These are phyloP conservation scores for Eristalinus sepulchralis DNA, from an alignment of 2,888 invertebrate genomes.

Conservation along the genomic window DNA sequence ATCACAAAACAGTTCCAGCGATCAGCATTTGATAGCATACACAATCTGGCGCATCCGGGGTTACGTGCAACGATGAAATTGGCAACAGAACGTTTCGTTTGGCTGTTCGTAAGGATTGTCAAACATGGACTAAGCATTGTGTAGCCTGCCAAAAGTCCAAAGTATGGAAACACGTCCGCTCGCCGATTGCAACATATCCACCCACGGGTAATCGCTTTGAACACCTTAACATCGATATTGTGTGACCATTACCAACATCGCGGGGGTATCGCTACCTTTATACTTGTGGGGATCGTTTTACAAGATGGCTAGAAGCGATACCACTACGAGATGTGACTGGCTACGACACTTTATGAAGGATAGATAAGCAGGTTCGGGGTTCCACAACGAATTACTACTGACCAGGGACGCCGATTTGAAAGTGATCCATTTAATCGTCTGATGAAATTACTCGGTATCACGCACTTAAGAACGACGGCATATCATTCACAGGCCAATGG, in stretches of 20 bases:
- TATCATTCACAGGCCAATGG: no score
- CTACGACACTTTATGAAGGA: background rate
- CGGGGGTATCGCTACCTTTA: slow-evolving; percentile 12
- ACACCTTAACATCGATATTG: background rate
- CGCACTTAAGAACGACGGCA: no score
- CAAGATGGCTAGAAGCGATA: background rate
- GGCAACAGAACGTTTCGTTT: background rate
- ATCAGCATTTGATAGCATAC: background rate
- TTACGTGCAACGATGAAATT: background rate
- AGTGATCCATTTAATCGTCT: background rate
- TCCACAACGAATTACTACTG: slow-evolving; percentile 6
- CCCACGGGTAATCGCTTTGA: no score
- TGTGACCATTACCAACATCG: slow-evolving; percentile 10
- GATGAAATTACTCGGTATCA: no score
- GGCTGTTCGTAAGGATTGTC: background rate
- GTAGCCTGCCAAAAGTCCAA: slow-evolving; percentile 1
- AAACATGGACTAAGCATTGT: slow-evolving; percentile 9
- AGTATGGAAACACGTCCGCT: background rate
- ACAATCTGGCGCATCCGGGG: background rate
- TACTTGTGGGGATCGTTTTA: slow-evolving; percentile 18
- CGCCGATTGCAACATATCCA: background rate
- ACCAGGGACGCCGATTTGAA: slow-evolving; percentile 2
- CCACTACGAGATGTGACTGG: background rate
- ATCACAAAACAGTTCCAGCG: no score
- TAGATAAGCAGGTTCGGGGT: background rate